Percentiles rank a stretch among this genome's conserved stretches.
phyloP scores from a whole-genome alignment of 2,797 vertebrate species.

The Propithecus perrieri region DNA sequence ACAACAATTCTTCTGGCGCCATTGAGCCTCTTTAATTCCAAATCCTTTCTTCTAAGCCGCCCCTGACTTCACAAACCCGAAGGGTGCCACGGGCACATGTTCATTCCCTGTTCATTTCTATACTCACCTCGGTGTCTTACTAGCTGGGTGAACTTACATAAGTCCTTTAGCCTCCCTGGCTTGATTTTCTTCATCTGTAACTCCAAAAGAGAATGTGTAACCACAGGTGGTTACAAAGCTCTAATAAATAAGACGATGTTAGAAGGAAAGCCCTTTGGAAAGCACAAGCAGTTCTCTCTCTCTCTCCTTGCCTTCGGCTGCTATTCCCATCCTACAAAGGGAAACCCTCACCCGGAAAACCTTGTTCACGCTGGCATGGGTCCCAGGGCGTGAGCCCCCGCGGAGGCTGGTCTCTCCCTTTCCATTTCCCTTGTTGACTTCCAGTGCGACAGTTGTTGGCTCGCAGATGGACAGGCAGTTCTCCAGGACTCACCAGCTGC shows the following conservation, averaged over 20 bases:
- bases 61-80: background rate
- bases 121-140: background rate
- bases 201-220: background rate
- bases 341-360: slow-evolving; percentile 67
- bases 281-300: background rate
- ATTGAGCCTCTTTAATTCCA: background rate
- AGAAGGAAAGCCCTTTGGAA: slow-evolving; percentile 31
- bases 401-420: slow-evolving; percentile 50
- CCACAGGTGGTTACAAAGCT: background rate
- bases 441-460: slow-evolving; percentile 6
- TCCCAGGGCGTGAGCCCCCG: slow-evolving; percentile 19
- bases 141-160: background rate
- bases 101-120: background rate
- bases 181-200: background rate
- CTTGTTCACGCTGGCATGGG: background rate
- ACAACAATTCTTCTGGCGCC: background rate
- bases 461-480: background rate
- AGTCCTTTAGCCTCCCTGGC: background rate
- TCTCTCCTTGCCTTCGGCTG: background rate
- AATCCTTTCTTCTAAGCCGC: background rate
- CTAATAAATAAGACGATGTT: background rate
- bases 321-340: slow-evolving; percentile 24
- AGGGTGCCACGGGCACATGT: background rate
- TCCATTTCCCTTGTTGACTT: slow-evolving; percentile 69
- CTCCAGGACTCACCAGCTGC: background rate